Conservation (phyloP, 1,140 invertebrate genomes). For the Drosophila murphyi region DNA sequence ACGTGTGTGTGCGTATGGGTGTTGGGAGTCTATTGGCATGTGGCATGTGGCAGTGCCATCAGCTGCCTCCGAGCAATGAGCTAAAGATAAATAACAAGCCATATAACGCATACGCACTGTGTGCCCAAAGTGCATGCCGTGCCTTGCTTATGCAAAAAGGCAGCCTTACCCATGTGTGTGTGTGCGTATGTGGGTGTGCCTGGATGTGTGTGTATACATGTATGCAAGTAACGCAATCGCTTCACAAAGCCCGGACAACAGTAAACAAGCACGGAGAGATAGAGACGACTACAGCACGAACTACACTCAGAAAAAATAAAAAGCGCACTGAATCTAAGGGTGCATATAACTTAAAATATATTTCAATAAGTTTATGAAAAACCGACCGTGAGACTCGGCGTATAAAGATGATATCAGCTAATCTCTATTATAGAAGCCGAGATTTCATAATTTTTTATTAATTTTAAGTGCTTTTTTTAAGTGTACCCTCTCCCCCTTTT, state of each 20-base stretch:
- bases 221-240: slow-evolving; percentile 42
- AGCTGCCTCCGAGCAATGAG: slow-evolving; percentile 61
- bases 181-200: slow-evolving; percentile 16
- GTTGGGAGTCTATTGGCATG: slow-evolving; percentile 70
- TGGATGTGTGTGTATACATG: slow-evolving; percentile 1
- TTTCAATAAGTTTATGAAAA: no score
- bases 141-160: slow-evolving; percentile 59
- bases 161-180: slow-evolving; percentile 28
- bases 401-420: no score
- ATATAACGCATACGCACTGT: slow-evolving; percentile 79
- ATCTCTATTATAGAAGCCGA: no score
- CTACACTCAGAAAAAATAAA: no score
- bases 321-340: no score
- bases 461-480: no score
- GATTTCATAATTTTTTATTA: no score
- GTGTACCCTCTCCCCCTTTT: not conserved
- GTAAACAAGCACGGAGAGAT: slow-evolving; percentile 65
- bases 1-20: slow-evolving; percentile 16
- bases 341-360: no score
- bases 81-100: slow-evolving; percentile 81
- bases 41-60: slow-evolving; percentile 22
- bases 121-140: slow-evolving; percentile 52
- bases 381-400: no score
- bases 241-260: slow-evolving; percentile 57
- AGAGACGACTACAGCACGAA: slow-evolving; percentile 33